Conservation (phyloP, 1,140 invertebrate species). For the Rhagoletis pomonella region DNA sequence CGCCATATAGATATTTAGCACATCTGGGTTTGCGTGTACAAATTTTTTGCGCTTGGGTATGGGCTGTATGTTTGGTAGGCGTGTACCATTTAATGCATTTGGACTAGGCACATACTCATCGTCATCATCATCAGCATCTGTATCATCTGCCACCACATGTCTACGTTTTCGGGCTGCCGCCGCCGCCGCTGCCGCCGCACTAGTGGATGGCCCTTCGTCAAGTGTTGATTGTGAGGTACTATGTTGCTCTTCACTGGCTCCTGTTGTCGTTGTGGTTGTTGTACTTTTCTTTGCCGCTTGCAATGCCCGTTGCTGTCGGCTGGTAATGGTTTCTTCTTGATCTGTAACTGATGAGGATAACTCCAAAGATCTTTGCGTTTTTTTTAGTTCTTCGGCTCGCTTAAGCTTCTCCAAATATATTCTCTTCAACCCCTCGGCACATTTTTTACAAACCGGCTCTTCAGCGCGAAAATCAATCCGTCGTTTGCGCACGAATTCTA, state of each 20-base stretch:
- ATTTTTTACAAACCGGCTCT: conserved; percentile 16
- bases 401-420: not conserved
- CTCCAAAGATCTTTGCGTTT: not conserved
- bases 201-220: conserved; percentile 20
- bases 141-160: not conserved
- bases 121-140: conserved; percentile 8
- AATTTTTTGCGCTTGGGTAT: conserved; percentile 40
- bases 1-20: conserved; percentile 34
- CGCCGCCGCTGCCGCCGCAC: not conserved
- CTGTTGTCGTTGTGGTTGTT: not conserved
- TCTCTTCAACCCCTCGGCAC: not conserved
- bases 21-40: conserved; percentile 33
- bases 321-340: not conserved
- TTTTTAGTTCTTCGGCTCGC: not conserved
- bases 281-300: not conserved
- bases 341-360: conserved; percentile 41
- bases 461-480: conserved; percentile 21
- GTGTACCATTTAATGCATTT: conserved; percentile 32
- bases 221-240: conserved; percentile 24
- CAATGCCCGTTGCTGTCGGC: not conserved
- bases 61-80: conserved; percentile 14
- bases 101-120: conserved; percentile 30
- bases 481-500: not conserved
- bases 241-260: not conserved
- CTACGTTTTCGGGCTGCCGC: not conserved